Conservation (phyloP, 2,797 vertebrate species). For the Pipistrellus nathusii region DNA sequence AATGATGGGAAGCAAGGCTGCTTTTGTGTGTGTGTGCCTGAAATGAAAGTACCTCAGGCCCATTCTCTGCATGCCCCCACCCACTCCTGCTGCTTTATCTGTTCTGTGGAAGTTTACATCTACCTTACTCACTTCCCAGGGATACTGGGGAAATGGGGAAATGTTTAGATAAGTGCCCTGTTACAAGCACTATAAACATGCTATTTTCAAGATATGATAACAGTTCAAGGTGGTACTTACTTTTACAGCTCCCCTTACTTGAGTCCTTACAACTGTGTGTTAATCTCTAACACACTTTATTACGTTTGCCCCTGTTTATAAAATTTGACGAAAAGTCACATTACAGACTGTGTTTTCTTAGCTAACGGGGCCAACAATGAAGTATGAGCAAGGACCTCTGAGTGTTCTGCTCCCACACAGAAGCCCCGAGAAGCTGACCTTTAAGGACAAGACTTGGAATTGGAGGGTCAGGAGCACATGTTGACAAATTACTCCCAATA, state of each 20-base stretch:
- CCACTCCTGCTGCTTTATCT: neutral
- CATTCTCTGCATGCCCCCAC: neutral
- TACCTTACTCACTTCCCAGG: neutral
- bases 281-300: neutral
- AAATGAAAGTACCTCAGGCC: neutral
- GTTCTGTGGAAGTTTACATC: neutral
- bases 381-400: neutral
- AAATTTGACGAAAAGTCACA: neutral
- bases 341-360: neutral
- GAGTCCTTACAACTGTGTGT: neutral
- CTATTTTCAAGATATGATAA: neutral
- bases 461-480: neutral
- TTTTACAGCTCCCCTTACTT: slow-evolving; percentile 17
- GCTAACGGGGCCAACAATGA: neutral
- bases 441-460: neutral
- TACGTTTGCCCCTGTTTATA: neutral
- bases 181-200: neutral
- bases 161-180: neutral
- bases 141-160: neutral
- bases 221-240: neutral
- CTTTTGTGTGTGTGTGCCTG: neutral
- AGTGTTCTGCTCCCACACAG: neutral
- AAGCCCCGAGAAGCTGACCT: neutral
- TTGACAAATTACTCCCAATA: neutral
- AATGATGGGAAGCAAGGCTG: neutral